These are phyloP conservation scores for Rotaria magnacalcarata DNA, from an alignment of 2,888 invertebrate species.

Conservation along the genomic window DNA sequence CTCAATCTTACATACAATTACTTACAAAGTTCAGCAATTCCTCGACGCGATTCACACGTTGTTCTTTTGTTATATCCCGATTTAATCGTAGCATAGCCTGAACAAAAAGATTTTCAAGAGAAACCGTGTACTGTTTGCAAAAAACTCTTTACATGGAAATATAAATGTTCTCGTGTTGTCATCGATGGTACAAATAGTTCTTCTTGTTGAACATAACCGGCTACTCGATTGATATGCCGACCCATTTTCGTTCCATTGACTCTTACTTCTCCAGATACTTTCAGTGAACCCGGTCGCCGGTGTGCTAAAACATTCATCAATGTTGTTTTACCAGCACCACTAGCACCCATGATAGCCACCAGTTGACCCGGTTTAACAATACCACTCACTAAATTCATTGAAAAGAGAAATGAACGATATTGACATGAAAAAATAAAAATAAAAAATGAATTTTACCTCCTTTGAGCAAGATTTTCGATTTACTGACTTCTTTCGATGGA, in stretches of 20 bases:
- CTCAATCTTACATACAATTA: neutral
- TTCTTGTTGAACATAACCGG: constrained; percentile 87
- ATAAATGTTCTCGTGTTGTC: constrained; percentile 43
- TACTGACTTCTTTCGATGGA: constrained; percentile 22
- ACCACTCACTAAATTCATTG: constrained; percentile 6
- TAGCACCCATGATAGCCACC: constrained; percentile 45
- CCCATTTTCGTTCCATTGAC: constrained; percentile 68
- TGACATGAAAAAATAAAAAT: neutral
- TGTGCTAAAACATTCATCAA: constrained; percentile 81
- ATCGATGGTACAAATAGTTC: constrained; percentile 78
- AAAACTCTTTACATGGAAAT: constrained; percentile 34
- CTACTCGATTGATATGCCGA: constrained; percentile 58
- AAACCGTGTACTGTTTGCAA: too few relatives aligned
- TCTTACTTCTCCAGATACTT: constrained; percentile 52
- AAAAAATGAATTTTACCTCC: neutral
- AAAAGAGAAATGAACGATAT: neutral
- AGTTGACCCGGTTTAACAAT: constrained; percentile 44
- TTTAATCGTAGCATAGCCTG: constrained; percentile 54
- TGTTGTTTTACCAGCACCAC: constrained; percentile 75
- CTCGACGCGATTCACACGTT: constrained; percentile 52
- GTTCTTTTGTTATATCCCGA: constrained; percentile 48
- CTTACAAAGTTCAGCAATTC: constrained; percentile 56
- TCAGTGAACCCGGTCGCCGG: constrained; percentile 64
- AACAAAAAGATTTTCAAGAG: neutral
- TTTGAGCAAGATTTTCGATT: neutral